Base-by-base conservation (phyloP, 2,888 invertebrate genomes). In the Cephus pygmeus region DNA sequence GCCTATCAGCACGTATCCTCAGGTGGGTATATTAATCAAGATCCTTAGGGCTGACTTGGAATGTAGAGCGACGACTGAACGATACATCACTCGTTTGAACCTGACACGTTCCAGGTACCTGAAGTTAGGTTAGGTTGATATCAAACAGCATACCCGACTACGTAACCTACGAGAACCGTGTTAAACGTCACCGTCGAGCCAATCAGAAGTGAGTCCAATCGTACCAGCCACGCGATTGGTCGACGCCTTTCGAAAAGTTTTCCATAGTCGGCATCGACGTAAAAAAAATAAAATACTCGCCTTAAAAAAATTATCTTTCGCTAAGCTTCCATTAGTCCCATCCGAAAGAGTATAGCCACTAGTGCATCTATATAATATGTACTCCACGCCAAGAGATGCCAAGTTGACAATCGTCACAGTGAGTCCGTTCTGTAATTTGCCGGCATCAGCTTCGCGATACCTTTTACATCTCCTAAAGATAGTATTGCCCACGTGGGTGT, bases 21-120 rank as follows among this genome's bases (percentile, higher is more conserved):
- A 73, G 76, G 82, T 79, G 80, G 80, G 84, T 82, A 85, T 87
- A 88, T 88, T 87, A 87, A 88, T 88, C 87, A 88, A 85, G 84
- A 85, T 83, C 83, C 81, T 80, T 80, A 82, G 81, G 81, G 81
- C 81, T 80, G 78, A 79, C 74, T 33, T 71, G 11, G 12, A 31
- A 35, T 40, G 73, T 34, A 81, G 80, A 79, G 75, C 75, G 81
- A 80, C 86, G 83, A 81, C 83, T 83, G 83, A 85, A 84, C 83
- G 86, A 86, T 87, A 85, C 84, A 87, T 87, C 82, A 84, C 75
- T 30, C 81, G 81, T 68, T 71, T 81, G 79, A 40, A 77, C 79
- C 85, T 82, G 81, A 81, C 80, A 79, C 74, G 74, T 30, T 78
- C 75, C 33, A 33, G 12, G 36, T 33, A 34, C 81, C 80, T 40